Conservation (phyloP, 2,113 vertebrate genomes). For the Salvelinus namaycush region DNA sequence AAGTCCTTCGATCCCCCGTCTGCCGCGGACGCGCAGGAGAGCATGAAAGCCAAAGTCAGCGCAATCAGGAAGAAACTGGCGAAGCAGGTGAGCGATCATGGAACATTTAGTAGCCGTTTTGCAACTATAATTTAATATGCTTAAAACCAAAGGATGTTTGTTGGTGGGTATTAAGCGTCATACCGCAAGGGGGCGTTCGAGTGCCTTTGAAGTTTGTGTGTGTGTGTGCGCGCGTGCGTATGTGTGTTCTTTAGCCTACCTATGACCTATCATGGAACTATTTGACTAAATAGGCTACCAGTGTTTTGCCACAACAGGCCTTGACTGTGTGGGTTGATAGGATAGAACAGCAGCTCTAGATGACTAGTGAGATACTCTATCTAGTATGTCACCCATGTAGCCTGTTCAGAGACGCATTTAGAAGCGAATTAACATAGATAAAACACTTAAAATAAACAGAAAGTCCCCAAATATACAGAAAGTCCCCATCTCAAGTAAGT, state of each 20-base stretch:
- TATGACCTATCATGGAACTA: background rate
- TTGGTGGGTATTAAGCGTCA: background rate
- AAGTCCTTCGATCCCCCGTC: slow-evolving; percentile 77
- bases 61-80: slow-evolving; percentile 75
- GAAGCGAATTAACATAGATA: no score
- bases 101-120: background rate
- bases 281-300: background rate
- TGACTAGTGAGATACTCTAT: slow-evolving; percentile 15
- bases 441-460: no score
- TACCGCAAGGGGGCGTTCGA: slow-evolving; percentile 64
- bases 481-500: background rate
- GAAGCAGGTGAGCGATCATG: slow-evolving; percentile 74
- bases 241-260: slow-evolving; percentile 7
- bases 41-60: slow-evolving; percentile 76
- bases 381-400: slow-evolving; percentile 21
- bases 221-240: background rate
- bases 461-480: no score
- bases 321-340: slow-evolving; percentile 13
- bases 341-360: background rate
- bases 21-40: slow-evolving; percentile 77
- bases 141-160: slow-evolving; percentile 41
- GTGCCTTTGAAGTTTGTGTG: slow-evolving; percentile 21
- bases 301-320: background rate
- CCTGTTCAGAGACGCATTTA: background rate
- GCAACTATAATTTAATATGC: slow-evolving; percentile 10